Conservation (phyloP, 2,113 vertebrate genomes). For the Myiopsitta monachus region DNA sequence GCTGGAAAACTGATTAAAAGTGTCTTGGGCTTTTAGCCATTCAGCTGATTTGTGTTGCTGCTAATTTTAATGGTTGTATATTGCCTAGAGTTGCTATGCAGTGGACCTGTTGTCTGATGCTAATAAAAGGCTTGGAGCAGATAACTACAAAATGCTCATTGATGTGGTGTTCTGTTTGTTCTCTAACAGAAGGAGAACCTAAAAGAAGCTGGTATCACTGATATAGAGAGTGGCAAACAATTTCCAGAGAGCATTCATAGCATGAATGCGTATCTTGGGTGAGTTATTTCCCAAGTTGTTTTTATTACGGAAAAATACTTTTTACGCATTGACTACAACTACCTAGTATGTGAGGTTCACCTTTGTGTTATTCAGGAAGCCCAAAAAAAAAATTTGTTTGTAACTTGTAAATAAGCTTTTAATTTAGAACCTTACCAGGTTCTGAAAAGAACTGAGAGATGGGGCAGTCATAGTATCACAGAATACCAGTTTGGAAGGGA, state of each 20-base stretch:
- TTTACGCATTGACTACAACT: not conserved
- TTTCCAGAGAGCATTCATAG: conserved; percentile 82
- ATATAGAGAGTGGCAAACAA: conserved; percentile 55
- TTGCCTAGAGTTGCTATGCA: not conserved
- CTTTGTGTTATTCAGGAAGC: not conserved
- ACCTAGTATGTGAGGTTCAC: not conserved
- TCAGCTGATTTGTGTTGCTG: not conserved
- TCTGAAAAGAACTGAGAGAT: not conserved
- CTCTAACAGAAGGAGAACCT: conserved; percentile 77
- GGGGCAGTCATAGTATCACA: accelerated
- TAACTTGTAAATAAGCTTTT: not conserved
- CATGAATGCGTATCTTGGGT: conserved; percentile 88
- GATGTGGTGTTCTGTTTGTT: not conserved
- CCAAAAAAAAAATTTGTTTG: not conserved
- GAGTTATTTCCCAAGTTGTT: not conserved
- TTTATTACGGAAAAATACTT: not conserved
- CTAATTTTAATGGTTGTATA: not conserved
- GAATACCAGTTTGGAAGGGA: not conserved
- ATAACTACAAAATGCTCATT: not conserved
- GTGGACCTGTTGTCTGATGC: not conserved
- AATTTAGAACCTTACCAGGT: not conserved
- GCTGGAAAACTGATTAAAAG: not conserved
- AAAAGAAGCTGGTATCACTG: conserved; percentile 68
- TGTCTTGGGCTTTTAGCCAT: not conserved
- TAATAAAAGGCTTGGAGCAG: not conserved